Base-by-base conservation (phyloP, 2,113 vertebrate genomes). In the Azemiops feae region DNA sequence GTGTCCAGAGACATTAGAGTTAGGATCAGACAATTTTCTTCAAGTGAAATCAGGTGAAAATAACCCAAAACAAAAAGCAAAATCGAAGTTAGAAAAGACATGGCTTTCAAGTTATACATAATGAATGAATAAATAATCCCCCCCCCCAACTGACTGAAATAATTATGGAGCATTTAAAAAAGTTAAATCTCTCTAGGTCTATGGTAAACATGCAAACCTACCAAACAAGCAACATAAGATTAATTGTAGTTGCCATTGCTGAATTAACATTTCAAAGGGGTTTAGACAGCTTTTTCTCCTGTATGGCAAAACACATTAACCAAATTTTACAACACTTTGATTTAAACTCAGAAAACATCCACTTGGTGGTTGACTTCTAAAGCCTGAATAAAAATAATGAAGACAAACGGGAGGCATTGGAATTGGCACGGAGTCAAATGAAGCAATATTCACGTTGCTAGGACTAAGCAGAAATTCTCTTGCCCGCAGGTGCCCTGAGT, bases 191-290 rank as follows among this genome's bases (percentile, higher is more conserved):
- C 99, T 97, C 98, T 98, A 98, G 98, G 98, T 98, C 98, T 98
- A 99, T 98, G 98, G 97, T 97, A 98, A 98, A 99, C 99, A 99
- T 99, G 99, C 99, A 99, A 98, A 97, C 98, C 98, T 98, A 99
- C 98, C 98, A 98, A 99, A 99, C 99, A 98, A 98, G 96, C 98
- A 98, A 98, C 98, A 98, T 98, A 98, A 98, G 98, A 98, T 94
- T 97, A 97, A 98, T 97, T 91, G 92, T 97, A 98, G 98, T 98
- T 98, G 98, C 98, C 98, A 98, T 98, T 98, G 98, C 97, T 97
- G 97, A 97, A 98, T 97, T 96, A 97, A 98, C 98, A 98, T 97
- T 97, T 97, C 89, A 98, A 97, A 97, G 97, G 98, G 97, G 97
- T 97, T 98, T 97, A 97, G 98, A 98, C 97, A 98, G 97, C 98